phyloP scores from a whole-genome alignment of 2,888 invertebrate genomes.

The Cordilura impudica region DNA sequence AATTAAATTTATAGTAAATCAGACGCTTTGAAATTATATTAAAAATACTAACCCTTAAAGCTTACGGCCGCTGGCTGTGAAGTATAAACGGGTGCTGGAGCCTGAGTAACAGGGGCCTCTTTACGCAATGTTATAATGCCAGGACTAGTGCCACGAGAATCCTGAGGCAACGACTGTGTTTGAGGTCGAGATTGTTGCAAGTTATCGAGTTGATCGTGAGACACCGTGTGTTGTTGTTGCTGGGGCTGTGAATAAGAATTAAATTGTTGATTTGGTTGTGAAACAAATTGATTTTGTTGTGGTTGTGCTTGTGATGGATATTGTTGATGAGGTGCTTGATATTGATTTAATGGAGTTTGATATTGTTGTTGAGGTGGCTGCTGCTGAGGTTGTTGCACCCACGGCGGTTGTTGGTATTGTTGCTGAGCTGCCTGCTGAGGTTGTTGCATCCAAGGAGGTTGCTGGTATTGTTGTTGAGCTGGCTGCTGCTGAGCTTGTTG shows the following conservation, averaged over 20 bases:
- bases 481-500: slow-evolving; percentile 10
- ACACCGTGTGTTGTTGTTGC: slow-evolving; percentile 67
- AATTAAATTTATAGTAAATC: slow-evolving; percentile 45
- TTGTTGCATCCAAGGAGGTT: slow-evolving; percentile 62
- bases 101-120: slow-evolving; percentile 86
- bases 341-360: slow-evolving; percentile 65
- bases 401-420: slow-evolving; percentile 19
- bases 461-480: slow-evolving; percentile 37
- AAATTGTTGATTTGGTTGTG: slow-evolving; percentile 74
- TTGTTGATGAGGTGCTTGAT: slow-evolving; percentile 64
- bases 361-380: slow-evolving; percentile 62
- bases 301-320: slow-evolving; percentile 66
- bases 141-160: slow-evolving; percentile 79
- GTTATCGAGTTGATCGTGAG: slow-evolving; percentile 72
- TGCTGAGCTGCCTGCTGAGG: slow-evolving; percentile 22
- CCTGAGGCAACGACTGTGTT: slow-evolving; percentile 64
- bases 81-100: slow-evolving; percentile 85
- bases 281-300: slow-evolving; percentile 69
- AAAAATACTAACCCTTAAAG: slow-evolving; percentile 80
- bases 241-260: slow-evolving; percentile 78
- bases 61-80: slow-evolving; percentile 90
- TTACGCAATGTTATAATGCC: slow-evolving; percentile 81
- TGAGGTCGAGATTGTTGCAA: slow-evolving; percentile 63
- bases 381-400: slow-evolving; percentile 32
- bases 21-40: neutral